Evolutionary conservation across 2,113 vertebrate genomes (phyloP).

Genomic region (Mirounga angustirostris): DNA sequence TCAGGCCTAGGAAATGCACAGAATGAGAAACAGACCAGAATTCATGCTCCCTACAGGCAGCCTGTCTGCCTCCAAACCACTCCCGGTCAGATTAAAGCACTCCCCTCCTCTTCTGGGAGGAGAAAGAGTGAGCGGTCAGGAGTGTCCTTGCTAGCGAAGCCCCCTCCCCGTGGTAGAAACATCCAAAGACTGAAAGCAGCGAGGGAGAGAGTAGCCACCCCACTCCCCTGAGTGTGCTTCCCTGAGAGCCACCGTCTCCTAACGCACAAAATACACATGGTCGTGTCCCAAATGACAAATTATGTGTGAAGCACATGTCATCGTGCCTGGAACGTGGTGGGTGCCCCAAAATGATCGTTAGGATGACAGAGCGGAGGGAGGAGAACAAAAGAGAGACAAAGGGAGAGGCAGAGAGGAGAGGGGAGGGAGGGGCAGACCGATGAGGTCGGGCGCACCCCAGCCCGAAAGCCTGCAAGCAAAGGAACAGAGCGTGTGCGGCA

Average conservation of each 20-base stretch:
- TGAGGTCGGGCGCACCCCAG: neutral
- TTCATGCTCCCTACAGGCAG: neutral
- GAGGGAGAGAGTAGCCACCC: neutral
- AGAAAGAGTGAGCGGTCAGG: neutral
- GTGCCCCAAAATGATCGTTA: neutral
- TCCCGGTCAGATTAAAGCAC: neutral
- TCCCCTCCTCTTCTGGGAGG: neutral
- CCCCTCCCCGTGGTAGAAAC: neutral
- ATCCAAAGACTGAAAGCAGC: neutral
- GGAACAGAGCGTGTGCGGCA: neutral
- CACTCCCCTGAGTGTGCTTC: neutral
- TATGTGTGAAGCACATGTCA: slow-evolving; percentile 30
- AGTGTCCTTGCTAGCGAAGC: neutral
- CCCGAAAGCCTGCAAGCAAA: neutral
- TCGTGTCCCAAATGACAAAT: slow-evolving; percentile 19
- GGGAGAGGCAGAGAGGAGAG: neutral
- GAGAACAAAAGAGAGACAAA: neutral
- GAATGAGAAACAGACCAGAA: neutral
- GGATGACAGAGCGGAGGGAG: neutral
- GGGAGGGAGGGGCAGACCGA: no score
- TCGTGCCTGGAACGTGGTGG: neutral
- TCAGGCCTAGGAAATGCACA: neutral
- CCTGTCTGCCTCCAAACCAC: neutral
- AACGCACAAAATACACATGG: neutral
- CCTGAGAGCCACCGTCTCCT: neutral